These are phyloP conservation scores for Leptinotarsa defecta DNA, from an alignment of 1,140 invertebrate genomes.

Conservation along the genomic window DNA sequence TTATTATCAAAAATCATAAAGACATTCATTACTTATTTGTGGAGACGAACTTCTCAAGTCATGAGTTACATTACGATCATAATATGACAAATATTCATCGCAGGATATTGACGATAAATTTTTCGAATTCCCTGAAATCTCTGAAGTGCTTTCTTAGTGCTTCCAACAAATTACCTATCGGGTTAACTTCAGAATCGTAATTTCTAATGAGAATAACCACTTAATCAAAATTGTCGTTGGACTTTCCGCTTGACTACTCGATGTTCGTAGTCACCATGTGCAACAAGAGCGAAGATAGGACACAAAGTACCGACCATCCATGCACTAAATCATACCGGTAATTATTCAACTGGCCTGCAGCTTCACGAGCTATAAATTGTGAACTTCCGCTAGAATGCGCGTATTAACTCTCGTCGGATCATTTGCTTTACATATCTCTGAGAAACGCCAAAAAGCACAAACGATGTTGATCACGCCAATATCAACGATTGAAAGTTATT, in stretches of 20 bases:
- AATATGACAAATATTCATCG: too few species aligned
- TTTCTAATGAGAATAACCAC: not conserved
- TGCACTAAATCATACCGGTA: not conserved
- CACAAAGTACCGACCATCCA: constrained; percentile 5
- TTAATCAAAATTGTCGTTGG: constrained; percentile 3
- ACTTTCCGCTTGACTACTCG: not conserved
- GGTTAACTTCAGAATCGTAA: not conserved
- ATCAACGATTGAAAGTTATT: too few species aligned
- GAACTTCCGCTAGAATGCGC: not conserved
- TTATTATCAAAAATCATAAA: too few species aligned
- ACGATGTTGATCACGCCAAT: not conserved
- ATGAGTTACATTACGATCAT: too few species aligned
- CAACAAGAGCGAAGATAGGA: not conserved
- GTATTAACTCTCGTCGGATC: not conserved
- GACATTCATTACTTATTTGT: too few species aligned
- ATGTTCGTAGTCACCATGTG: not conserved
- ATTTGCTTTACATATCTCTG: not conserved
- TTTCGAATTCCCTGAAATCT: too few species aligned
- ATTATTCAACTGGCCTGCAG: constrained; percentile 5
- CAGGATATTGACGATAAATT: too few species aligned
- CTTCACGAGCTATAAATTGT: not conserved
- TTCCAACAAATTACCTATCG: not conserved
- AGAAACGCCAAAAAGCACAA: not conserved
- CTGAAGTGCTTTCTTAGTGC: not conserved
- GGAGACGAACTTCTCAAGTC: too few species aligned